Evolutionary conservation across 2,113 vertebrate genomes (phyloP).

Genomic region (Maccullochella peelii): DNA sequence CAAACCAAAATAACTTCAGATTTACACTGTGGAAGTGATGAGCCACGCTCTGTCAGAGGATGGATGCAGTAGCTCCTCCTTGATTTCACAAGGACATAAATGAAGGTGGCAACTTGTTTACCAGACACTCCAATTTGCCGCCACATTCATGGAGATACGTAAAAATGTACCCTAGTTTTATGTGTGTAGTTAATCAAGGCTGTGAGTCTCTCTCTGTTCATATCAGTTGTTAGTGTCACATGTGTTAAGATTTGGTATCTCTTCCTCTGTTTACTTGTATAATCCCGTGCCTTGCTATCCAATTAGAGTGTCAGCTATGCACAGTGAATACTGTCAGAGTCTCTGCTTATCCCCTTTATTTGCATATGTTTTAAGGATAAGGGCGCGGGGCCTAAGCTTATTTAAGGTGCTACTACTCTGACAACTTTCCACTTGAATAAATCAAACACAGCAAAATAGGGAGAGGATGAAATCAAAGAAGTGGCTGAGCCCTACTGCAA

Average conservation of each 20-base stretch:
- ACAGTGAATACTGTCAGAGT: slow-evolving; percentile 58
- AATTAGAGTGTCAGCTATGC: slow-evolving; percentile 73
- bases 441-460: slow-evolving; percentile 43
- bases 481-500: background rate
- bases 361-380: slow-evolving; percentile 64
- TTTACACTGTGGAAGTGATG: slow-evolving; percentile 35
- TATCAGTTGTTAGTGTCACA: slow-evolving; percentile 56
- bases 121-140: slow-evolving; percentile 73
- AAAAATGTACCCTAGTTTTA: slow-evolving; percentile 70
- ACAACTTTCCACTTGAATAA: slow-evolving; percentile 65
- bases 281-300: slow-evolving; percentile 61
- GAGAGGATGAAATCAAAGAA: slow-evolving; percentile 19
- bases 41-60: slow-evolving; percentile 53
- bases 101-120: slow-evolving; percentile 75
- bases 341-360: slow-evolving; percentile 70
- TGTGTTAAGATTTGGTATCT: slow-evolving; percentile 63
- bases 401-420: slow-evolving; percentile 53
- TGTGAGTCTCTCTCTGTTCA: slow-evolving; percentile 28
- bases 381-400: slow-evolving; percentile 50
- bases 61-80: slow-evolving; percentile 60
- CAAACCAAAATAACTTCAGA: slow-evolving; percentile 38
- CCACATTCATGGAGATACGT: slow-evolving; percentile 52
- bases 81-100: slow-evolving; percentile 60
- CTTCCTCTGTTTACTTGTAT: slow-evolving; percentile 56
- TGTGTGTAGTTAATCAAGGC: slow-evolving; percentile 60